A percentile compares a stretch with the other conserved stretches of the same genome.
phyloP scores from a whole-genome alignment of 1,140 invertebrate species.

The Vanessa atalanta region DNA sequence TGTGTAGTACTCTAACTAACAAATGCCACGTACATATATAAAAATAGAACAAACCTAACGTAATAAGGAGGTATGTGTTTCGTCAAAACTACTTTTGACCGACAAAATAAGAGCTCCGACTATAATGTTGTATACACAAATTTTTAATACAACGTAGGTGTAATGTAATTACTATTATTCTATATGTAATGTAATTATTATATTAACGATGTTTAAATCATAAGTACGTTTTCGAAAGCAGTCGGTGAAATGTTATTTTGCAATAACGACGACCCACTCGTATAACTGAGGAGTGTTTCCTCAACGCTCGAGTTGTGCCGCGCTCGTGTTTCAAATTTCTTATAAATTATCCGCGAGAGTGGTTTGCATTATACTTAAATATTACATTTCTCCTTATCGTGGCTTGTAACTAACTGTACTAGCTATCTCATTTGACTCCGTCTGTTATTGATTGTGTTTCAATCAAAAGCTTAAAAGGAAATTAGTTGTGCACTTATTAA shows the following conservation, averaged over 20 bases:
- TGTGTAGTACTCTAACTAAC: too few relatives aligned
- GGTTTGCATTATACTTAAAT: conserved; percentile 7
- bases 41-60: too few relatives aligned
- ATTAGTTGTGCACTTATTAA: too few relatives aligned
- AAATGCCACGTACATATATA: too few relatives aligned
- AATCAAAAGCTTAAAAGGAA: not conserved
- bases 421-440: not conserved
- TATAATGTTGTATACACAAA: too few relatives aligned
- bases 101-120: too few relatives aligned
- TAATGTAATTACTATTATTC: too few relatives aligned
- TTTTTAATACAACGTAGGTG: too few relatives aligned
- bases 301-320: not conserved
- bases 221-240: not conserved
- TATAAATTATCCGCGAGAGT: conserved; percentile 7
- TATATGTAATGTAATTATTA: too few relatives aligned
- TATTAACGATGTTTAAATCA: too few relatives aligned
- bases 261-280: conserved; percentile 2
- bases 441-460: not conserved
- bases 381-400: not conserved
- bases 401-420: not conserved
- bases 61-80: too few relatives aligned
- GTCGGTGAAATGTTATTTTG: not conserved
- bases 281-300: conserved; percentile 3
- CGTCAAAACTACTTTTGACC: too few relatives aligned
- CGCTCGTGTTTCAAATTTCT: conserved; percentile 14